phyloP scores from a whole-genome alignment of 2,888 invertebrate species.

The Erebia palarica region DNA sequence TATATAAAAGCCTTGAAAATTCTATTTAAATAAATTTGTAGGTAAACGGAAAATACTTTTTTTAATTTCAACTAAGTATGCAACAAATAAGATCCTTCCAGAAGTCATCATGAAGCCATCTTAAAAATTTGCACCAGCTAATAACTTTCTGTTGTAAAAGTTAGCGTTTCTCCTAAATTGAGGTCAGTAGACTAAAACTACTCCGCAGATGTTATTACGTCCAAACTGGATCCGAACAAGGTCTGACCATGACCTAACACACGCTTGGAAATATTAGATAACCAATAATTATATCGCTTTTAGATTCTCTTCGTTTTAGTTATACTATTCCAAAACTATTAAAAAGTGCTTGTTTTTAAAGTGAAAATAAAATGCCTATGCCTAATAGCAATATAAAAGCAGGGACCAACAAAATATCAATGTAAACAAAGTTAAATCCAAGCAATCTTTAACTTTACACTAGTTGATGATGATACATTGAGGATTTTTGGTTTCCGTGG shows the following conservation, averaged over 20 bases:
- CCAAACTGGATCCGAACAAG: slow-evolving; percentile 30
- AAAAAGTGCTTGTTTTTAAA: too few species aligned
- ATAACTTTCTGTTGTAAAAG: neutral
- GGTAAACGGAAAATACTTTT: too few species aligned
- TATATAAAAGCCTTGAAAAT: neutral
- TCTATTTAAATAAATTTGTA: neutral
- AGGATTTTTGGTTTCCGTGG: too few species aligned
- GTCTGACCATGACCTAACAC: slow-evolving; percentile 32
- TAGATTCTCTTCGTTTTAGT: neutral
- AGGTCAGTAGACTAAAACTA: slow-evolving; percentile 31
- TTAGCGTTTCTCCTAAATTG: slow-evolving; percentile 16
- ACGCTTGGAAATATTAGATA: slow-evolving; percentile 26
- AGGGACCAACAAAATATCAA: too few species aligned
- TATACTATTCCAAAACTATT: too few species aligned
- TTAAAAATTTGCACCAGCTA: neutral
- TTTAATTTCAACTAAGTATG: too few species aligned
- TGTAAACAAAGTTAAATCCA: too few species aligned
- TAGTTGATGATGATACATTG: too few species aligned
- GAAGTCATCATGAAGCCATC: neutral
- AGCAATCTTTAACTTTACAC: too few species aligned
- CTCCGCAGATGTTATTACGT: slow-evolving; percentile 26
- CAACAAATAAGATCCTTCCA: too few species aligned
- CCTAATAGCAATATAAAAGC: too few species aligned
- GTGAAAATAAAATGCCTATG: too few species aligned
- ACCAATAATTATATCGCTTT: slow-evolving; percentile 1